These are phyloP conservation scores for Epinephelus coioides DNA, from an alignment of 2,797 vertebrate genomes.

Conservation along the genomic window DNA sequence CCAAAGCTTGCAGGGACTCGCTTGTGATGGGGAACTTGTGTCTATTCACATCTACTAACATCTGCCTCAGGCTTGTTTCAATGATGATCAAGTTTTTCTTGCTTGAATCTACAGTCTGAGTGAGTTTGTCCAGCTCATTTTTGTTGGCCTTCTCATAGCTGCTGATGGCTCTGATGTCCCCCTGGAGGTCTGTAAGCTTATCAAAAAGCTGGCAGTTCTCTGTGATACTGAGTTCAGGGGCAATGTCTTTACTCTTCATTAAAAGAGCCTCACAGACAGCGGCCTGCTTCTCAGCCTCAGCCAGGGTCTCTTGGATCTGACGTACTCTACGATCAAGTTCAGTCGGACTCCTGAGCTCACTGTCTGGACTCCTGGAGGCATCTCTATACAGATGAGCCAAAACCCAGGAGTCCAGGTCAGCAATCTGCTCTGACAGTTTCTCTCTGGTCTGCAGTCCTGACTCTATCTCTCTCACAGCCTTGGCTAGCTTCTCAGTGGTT, in stretches of 20 bases:
- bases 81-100: constrained; percentile 61
- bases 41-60: constrained; percentile 75
- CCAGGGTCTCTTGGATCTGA: constrained; percentile 81
- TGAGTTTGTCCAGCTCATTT: constrained; percentile 73
- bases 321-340: constrained; percentile 79
- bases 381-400: constrained; percentile 77
- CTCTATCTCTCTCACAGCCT: constrained; percentile 87
- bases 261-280: constrained; percentile 83
- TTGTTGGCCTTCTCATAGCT: constrained; percentile 71
- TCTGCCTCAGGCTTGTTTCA: constrained; percentile 80
- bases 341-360: constrained; percentile 59
- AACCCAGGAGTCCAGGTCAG: constrained; percentile 88
- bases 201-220: constrained; percentile 80
- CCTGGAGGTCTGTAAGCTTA: constrained; percentile 78
- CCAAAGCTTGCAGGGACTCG: constrained; percentile 70
- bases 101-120: constrained; percentile 62
- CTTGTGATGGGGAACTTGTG: constrained; percentile 80
- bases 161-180: constrained; percentile 75
- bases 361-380: constrained; percentile 64
- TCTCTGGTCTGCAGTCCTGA: constrained; percentile 89
- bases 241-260: constrained; percentile 83
- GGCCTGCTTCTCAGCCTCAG: constrained; percentile 84
- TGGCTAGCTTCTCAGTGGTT: constrained; percentile 84
- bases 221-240: constrained; percentile 77
- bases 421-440: constrained; percentile 86